Evolutionary conservation across 2,797 vertebrate genomes (phyloP).

Genomic region (Sebastes trivittatus): DNA sequence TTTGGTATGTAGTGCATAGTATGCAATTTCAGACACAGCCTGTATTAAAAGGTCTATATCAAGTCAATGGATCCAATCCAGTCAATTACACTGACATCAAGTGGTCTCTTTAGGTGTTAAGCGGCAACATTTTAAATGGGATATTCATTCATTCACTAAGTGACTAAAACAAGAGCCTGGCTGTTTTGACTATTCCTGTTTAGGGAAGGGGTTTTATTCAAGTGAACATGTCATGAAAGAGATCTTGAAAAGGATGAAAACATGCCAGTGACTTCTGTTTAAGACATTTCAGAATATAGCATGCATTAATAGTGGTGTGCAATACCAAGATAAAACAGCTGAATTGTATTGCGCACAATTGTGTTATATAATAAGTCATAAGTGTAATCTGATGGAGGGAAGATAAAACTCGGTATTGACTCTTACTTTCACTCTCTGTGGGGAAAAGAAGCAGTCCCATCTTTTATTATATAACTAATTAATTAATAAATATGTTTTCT

Average conservation of each 20-base stretch:
- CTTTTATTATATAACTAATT: background rate
- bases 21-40: no score
- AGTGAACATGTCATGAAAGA: background rate
- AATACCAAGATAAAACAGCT: background rate
- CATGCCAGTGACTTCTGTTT: slow-evolving; percentile 30
- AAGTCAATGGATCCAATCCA: background rate
- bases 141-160: background rate
- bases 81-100: background rate
- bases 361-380: background rate
- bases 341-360: slow-evolving; percentile 4
- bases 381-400: background rate
- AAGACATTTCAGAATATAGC: background rate
- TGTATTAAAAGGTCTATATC: background rate
- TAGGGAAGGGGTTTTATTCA: background rate
- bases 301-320: background rate
- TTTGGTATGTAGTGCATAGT: no score
- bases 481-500: background rate
- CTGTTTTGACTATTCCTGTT: background rate
- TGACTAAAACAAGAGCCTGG: background rate
- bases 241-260: background rate
- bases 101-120: background rate
- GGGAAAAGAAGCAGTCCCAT: background rate
- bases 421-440: background rate
- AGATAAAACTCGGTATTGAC: background rate
- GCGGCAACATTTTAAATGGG: background rate